Evolutionary conservation across 1,140 invertebrate genomes (phyloP).

Genomic region (Andricus grossulariae): DNA sequence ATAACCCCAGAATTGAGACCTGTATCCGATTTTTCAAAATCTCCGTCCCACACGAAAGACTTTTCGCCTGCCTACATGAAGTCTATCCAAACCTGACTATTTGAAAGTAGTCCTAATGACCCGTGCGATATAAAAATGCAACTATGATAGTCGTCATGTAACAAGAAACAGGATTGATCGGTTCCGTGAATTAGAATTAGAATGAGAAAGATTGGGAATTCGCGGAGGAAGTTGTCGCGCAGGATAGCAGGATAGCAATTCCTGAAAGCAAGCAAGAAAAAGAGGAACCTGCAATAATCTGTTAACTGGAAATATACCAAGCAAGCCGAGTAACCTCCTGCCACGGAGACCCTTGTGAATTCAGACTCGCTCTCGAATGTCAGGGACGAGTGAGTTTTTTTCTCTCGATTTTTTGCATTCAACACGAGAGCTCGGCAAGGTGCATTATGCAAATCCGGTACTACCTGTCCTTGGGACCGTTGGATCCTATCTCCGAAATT

Average conservation of each 20-base stretch:
- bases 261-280: constrained; percentile 43
- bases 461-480: constrained; percentile 47
- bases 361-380: constrained; percentile 57
- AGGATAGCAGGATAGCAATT: not conserved
- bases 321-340: constrained; percentile 48
- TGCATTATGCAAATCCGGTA: constrained; percentile 55
- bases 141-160: not conserved
- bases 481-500: constrained; percentile 30
- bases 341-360: constrained; percentile 40
- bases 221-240: not conserved
- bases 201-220: not conserved
- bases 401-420: constrained; percentile 32
- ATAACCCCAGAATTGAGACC: too few species aligned
- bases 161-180: not conserved
- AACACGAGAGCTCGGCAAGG: constrained; percentile 42
- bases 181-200: not conserved
- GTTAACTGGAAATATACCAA: constrained; percentile 46
- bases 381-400: constrained; percentile 57
- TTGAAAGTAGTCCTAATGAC: too few species aligned
- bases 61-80: too few species aligned
- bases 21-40: too few species aligned
- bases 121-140: too few species aligned
- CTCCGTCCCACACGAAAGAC: too few species aligned
- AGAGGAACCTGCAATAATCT: constrained; percentile 37
- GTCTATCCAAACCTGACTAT: too few species aligned